A percentile compares a stretch with the other conserved stretches of the same genome.
phyloP scores from a whole-genome alignment of 1,140 invertebrate species.

The Formica exsecta region DNA sequence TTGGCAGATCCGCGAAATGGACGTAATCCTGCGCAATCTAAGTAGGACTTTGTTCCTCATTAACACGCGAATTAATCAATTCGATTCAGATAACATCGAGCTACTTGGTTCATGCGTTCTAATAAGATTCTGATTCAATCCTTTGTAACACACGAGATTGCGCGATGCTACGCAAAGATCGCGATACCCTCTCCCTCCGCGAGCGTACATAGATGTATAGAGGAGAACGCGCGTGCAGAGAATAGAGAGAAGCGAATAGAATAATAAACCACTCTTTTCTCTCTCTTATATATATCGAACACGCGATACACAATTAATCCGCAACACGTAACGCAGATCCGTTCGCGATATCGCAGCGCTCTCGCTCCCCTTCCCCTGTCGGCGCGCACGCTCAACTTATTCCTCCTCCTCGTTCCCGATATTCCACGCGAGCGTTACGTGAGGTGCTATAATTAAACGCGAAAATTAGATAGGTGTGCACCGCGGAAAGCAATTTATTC shows the following conservation, averaged over 20 bases:
- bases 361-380: background rate
- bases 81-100: slow-evolving; percentile 61
- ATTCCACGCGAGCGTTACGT: slow-evolving; percentile 56
- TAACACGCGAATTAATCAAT: slow-evolving; percentile 25
- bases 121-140: slow-evolving; percentile 44
- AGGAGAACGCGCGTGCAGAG: slow-evolving; percentile 9
- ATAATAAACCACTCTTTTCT: slow-evolving; percentile 73
- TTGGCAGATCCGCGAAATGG: background rate
- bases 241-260: slow-evolving; percentile 39
- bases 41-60: slow-evolving; percentile 13
- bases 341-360: slow-evolving; percentile 49
- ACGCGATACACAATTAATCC: slow-evolving; percentile 68
- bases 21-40: slow-evolving; percentile 10
- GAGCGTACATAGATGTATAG: background rate
- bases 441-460: slow-evolving; percentile 50
- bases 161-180: slow-evolving; percentile 39
- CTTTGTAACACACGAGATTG: slow-evolving; percentile 63
- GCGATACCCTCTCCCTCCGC: slow-evolving; percentile 47
- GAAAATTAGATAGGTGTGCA: slow-evolving; percentile 43
- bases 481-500: slow-evolving; percentile 45
- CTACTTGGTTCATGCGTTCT: slow-evolving; percentile 40
- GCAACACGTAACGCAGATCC: slow-evolving; percentile 64
- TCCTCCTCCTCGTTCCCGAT: slow-evolving; percentile 38
- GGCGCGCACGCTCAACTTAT: slow-evolving; percentile 33
- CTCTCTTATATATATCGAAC: slow-evolving; percentile 46